A percentile compares a stretch with the other conserved stretches of the same genome.
Evolutionary conservation across 2,888 invertebrate genomes (phyloP).

Genomic region (Philereme vetulata): DNA sequence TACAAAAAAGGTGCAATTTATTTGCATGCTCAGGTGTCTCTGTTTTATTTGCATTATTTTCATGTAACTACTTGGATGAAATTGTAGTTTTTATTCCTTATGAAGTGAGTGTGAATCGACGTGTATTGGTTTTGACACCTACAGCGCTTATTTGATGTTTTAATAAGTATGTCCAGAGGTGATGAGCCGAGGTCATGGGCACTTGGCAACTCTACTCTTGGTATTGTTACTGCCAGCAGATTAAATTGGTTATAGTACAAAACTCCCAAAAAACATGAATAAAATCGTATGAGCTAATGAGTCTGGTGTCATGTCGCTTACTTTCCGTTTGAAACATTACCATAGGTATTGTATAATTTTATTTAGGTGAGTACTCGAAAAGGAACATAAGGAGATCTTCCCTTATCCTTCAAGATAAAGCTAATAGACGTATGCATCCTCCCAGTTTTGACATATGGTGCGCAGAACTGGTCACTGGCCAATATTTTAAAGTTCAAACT

Average conservation of each 20-base stretch:
- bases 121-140: constrained; percentile 65
- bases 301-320: too few relatives aligned
- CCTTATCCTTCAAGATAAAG: too few relatives aligned
- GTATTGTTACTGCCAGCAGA: not conserved
- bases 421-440: too few relatives aligned
- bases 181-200: constrained; percentile 58
- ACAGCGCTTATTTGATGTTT: constrained; percentile 57
- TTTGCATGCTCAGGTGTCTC: constrained; percentile 36
- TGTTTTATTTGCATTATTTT: constrained; percentile 33
- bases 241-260: too few relatives aligned
- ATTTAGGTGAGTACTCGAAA: not conserved
- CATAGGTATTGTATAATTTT: not conserved
- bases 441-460: too few relatives aligned
- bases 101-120: constrained; percentile 53
- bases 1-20: constrained; percentile 15
- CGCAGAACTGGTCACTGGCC: too few relatives aligned
- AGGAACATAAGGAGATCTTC: too few relatives aligned
- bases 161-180: constrained; percentile 53
- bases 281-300: too few relatives aligned
- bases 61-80: constrained; percentile 21
- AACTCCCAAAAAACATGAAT: too few relatives aligned
- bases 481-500: too few relatives aligned
- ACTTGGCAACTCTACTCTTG: constrained; percentile 43
- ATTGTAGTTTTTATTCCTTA: constrained; percentile 42
- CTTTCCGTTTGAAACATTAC: not conserved